These are phyloP conservation scores for Tachycineta bicolor DNA, from an alignment of 2,113 vertebrate species.

Conservation along the genomic window DNA sequence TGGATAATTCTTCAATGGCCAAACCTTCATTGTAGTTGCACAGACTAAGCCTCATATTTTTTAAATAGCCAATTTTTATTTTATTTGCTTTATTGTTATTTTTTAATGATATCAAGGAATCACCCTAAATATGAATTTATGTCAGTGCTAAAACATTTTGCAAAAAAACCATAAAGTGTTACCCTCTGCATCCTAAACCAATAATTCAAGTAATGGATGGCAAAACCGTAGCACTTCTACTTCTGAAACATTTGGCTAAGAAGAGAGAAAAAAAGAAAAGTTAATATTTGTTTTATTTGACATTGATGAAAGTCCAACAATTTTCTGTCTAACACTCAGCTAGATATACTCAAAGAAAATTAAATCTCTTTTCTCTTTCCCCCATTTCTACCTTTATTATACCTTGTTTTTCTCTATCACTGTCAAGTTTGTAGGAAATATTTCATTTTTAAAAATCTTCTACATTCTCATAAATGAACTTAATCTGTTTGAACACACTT, in stretches of 20 bases:
- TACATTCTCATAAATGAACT: not conserved
- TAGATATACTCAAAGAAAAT: not conserved
- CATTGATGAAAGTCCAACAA: not conserved
- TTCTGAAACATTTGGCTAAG: not conserved
- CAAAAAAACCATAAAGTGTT: not conserved
- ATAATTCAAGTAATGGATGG: not conserved
- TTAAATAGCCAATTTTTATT: not conserved
- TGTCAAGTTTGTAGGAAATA: not conserved
- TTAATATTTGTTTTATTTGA: not conserved
- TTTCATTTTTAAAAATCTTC: not conserved
- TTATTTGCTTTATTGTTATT: not conserved
- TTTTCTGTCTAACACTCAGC: not conserved
- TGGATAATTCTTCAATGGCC: not conserved
- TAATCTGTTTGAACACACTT: not conserved
- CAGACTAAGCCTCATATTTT: accelerated
- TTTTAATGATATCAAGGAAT: not conserved
- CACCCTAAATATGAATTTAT: not conserved
- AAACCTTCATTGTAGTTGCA: not conserved
- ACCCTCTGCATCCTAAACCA: not conserved
- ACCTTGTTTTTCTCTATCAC: not conserved
- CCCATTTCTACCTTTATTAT: not conserved
- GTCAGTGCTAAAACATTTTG: accelerated
- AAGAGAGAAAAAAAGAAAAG: not conserved
- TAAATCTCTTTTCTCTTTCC: not conserved
- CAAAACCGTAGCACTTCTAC: not conserved